Evolutionary conservation across 2,113 vertebrate species (phyloP).

Genomic region (Arenaria interpres): DNA sequence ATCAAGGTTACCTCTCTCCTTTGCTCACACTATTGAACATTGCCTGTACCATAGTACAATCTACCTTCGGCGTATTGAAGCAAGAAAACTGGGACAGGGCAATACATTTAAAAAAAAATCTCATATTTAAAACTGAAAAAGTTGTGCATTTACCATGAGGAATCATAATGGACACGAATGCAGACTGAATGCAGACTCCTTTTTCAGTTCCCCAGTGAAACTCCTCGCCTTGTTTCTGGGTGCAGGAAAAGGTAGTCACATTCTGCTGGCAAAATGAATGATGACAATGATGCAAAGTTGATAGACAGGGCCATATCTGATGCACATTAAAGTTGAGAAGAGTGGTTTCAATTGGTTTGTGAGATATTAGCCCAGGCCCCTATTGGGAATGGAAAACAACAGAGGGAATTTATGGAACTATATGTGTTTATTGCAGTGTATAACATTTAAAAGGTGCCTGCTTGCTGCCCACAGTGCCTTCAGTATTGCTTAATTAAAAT

Average conservation of each 20-base stretch:
- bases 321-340: background rate
- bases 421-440: background rate
- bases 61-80: accelerated
- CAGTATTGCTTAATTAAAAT: slow-evolving; percentile 1
- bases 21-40: background rate
- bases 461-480: background rate
- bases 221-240: background rate
- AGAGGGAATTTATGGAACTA: background rate
- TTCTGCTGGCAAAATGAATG: background rate
- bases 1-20: background rate
- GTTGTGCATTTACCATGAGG: background rate
- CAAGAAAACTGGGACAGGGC: background rate
- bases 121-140: background rate
- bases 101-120: background rate
- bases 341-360: background rate
- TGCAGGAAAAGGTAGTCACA: background rate
- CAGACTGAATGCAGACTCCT: background rate
- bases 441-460: background rate
- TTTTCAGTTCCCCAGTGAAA: background rate
- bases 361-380: background rate
- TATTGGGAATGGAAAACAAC: background rate
- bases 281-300: background rate
- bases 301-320: background rate
- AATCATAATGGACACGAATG: background rate
- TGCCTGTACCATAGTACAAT: accelerated